Conservation (phyloP, 2,797 vertebrate genomes). For the Chiroxiphia lanceolata region DNA sequence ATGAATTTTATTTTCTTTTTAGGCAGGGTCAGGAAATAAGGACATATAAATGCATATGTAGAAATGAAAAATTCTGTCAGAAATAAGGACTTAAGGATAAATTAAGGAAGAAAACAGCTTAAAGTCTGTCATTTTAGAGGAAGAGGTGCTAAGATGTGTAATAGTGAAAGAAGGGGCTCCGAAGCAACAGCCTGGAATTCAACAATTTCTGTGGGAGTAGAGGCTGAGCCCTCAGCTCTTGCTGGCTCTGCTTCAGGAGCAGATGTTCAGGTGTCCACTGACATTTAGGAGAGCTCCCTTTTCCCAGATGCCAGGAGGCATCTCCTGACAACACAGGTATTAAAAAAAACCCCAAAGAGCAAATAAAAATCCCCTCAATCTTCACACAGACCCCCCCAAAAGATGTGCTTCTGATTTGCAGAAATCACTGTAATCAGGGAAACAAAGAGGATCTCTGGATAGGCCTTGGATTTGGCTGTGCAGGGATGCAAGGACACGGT, state of each 20-base stretch:
- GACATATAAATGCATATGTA: background rate
- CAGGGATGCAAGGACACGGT: background rate
- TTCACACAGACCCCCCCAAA: background rate
- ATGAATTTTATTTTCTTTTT: background rate
- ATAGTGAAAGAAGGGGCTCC: background rate
- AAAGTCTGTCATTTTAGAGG: background rate
- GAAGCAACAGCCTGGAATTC: background rate
- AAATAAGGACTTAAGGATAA: background rate
- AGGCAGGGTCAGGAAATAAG: background rate
- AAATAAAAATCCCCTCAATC: background rate
- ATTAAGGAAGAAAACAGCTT: background rate
- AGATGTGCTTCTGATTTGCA: background rate
- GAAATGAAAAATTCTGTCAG: background rate
- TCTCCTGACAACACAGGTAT: background rate
- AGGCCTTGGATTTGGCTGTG: background rate
- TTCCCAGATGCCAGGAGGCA: background rate
- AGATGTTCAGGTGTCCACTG: background rate
- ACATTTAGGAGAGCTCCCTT: background rate
- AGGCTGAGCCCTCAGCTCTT: background rate
- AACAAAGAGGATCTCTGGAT: background rate
- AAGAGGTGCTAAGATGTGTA: background rate
- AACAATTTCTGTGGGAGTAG: background rate
- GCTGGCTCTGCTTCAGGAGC: background rate
- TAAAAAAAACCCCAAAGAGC: background rate
- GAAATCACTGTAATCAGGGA: background rate